phyloP scores from a whole-genome alignment of 2,113 vertebrate genomes.

The Megaceryle torquata region DNA sequence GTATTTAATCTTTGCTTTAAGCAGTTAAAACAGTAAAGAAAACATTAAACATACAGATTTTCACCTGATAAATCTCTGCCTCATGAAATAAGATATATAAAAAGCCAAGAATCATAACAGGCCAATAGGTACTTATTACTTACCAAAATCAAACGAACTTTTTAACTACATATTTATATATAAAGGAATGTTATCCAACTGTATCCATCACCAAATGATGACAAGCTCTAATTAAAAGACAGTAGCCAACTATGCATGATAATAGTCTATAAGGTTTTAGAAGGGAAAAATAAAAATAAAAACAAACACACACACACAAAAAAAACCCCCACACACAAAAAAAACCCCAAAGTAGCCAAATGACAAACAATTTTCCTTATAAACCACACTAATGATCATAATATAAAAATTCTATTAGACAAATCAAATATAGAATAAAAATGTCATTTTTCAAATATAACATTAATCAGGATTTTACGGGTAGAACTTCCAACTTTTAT shows the following conservation, averaged over 20 bases:
- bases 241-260: background rate
- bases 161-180: background rate
- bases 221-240: background rate
- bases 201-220: background rate
- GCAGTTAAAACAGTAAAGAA: background rate
- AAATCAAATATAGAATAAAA: background rate
- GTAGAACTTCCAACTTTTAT: background rate
- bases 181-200: background rate
- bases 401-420: background rate
- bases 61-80: background rate
- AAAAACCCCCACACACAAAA: too few species aligned
- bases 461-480: background rate
- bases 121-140: background rate
- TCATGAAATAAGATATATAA: background rate
- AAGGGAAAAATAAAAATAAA: background rate
- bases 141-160: background rate
- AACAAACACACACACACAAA: too few species aligned
- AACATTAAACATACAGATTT: background rate
- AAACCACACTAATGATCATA: background rate
- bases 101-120: background rate
- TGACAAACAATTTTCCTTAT: background rate
- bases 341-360: background rate
- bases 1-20: background rate
- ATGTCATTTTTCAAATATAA: background rate
- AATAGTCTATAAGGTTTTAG: background rate